Evolutionary conservation across 2,113 vertebrate species (phyloP).

Genomic region (Sebastes schlegelii): DNA sequence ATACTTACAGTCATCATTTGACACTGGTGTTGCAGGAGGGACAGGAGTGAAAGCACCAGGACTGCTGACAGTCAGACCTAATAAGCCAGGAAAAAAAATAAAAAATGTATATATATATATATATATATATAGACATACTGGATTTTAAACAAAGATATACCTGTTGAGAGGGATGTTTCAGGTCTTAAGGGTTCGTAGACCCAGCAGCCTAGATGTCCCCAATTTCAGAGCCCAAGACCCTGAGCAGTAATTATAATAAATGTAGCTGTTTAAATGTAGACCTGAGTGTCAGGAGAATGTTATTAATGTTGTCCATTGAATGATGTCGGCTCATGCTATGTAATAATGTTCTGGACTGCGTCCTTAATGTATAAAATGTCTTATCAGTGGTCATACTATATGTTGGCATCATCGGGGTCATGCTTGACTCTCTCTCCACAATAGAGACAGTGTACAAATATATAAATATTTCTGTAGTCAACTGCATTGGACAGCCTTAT

Average conservation of each 20-base stretch:
- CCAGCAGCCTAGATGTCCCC: not conserved
- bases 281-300: not conserved
- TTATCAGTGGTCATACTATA: not conserved
- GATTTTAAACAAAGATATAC: not conserved
- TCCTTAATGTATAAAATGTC: not conserved
- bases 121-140: too few species aligned
- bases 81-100: too few species aligned
- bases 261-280: not conserved
- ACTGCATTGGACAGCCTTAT: too few species aligned
- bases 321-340: too few species aligned
- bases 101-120: too few species aligned
- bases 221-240: not conserved
- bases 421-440: not conserved
- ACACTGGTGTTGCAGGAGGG: not conserved
- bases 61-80: not conserved
- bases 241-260: not conserved
- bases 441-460: not conserved
- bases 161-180: not conserved
- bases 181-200: not conserved
- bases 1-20: not conserved
- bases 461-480: too few species aligned
- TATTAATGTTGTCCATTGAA: too few species aligned
- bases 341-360: not conserved
- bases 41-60: not conserved
- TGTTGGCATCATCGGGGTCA: accelerated